Evolutionary conservation across 2,797 vertebrate genomes (phyloP).

Genomic region (Cuniculus paca): DNA sequence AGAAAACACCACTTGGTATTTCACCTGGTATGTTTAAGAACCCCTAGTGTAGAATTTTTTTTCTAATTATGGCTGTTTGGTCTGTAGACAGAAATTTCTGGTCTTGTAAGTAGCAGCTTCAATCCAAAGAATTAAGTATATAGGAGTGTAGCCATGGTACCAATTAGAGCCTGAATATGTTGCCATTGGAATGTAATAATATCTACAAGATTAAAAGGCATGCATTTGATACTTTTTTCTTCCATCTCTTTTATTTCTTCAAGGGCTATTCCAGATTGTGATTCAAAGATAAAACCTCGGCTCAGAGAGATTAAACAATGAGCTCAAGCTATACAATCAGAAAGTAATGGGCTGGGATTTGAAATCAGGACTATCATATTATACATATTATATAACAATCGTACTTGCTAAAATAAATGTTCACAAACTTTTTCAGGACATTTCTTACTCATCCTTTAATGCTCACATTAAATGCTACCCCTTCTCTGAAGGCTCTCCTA

Average conservation of each 20-base stretch:
- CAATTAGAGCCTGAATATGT: background rate
- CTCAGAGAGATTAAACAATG: constrained; percentile 12
- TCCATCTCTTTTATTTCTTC: background rate
- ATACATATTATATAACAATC: background rate
- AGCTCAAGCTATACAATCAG: background rate
- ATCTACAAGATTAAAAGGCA: background rate
- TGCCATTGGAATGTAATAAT: background rate
- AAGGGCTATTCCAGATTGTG: background rate
- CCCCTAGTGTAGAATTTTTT: background rate
- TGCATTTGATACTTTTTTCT: background rate
- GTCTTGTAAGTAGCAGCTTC: background rate
- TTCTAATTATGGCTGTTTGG: constrained; percentile 46
- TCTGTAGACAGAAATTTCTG: constrained; percentile 9
- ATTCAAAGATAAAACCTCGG: constrained; percentile 30
- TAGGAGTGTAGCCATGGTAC: background rate
- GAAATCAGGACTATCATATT: constrained; percentile 14
- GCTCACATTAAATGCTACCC: background rate
- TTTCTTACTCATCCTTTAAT: background rate
- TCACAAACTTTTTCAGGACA: constrained; percentile 3
- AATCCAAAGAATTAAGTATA: constrained; percentile 9
- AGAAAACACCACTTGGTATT: background rate
- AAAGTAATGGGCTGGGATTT: background rate
- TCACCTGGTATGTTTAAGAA: constrained; percentile 30
- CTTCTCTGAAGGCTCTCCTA: background rate
- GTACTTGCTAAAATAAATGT: background rate